A percentile compares a stretch with the other conserved stretches of the same genome.
Conservation (phyloP, 2,113 vertebrate species). For the Aix galericulata region DNA sequence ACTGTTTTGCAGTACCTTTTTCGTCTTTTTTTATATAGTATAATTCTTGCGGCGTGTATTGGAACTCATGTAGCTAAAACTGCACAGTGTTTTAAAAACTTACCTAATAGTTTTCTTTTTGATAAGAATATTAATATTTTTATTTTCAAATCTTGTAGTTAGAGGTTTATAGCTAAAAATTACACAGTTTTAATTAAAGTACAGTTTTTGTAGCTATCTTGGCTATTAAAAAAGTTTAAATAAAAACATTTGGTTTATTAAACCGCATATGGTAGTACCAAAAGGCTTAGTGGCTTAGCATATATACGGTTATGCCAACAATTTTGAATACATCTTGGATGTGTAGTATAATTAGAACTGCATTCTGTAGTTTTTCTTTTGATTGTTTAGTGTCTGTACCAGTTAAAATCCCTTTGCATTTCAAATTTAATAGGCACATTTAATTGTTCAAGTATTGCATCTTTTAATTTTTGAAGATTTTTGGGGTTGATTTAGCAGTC, state of each 20-base stretch:
- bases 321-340: neutral
- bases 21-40: neutral
- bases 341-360: neutral
- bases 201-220: neutral
- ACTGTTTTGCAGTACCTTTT: neutral
- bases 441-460: neutral
- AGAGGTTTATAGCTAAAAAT: neutral
- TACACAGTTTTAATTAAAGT: neutral
- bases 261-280: neutral
- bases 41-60: neutral
- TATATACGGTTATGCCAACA: neutral
- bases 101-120: neutral
- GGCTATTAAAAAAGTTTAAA: neutral
- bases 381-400: neutral
- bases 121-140: neutral
- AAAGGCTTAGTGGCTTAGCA: neutral
- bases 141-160: neutral
- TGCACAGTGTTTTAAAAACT: conserved; percentile 18
- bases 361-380: neutral
- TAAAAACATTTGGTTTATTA: neutral
- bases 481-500: neutral
- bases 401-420: neutral
- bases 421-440: neutral
- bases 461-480: neutral
- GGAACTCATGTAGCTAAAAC: neutral